These are phyloP conservation scores for Sphecodes monilicornis DNA, from an alignment of 2,888 invertebrate species.

Conservation along the genomic window DNA sequence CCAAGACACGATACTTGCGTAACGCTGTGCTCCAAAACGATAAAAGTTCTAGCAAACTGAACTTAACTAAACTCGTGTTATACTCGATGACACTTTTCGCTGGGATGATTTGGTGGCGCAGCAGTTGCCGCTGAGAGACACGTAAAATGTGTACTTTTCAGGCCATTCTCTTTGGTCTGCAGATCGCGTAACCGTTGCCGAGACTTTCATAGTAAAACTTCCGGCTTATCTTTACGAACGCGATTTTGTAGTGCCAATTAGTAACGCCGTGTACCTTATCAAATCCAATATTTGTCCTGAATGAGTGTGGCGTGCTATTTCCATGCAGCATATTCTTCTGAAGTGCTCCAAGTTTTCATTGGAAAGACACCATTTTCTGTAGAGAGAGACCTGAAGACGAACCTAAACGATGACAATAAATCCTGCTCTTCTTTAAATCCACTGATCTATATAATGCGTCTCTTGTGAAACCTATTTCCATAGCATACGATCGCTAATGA, in stretches of 20 bases:
- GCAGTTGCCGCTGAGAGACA: constrained; percentile 7
- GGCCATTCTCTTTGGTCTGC: neutral
- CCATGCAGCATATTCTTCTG: neutral
- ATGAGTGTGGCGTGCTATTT: neutral
- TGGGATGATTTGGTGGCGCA: constrained; percentile 29
- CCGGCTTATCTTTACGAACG: neutral
- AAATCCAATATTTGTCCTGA: neutral
- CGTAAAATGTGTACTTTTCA: constrained; percentile 11
- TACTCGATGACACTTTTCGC: constrained; percentile 31
- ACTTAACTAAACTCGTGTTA: constrained; percentile 48
- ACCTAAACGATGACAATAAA: neutral
- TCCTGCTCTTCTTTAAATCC: too few species aligned
- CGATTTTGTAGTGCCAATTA: neutral
- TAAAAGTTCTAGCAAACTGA: constrained; percentile 43
- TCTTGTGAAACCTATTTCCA: too few species aligned
- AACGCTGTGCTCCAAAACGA: constrained; percentile 12
- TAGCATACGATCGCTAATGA: too few species aligned
- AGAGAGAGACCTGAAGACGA: neutral
- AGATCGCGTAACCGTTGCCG: neutral
- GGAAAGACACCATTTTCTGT: neutral
- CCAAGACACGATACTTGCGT: constrained; percentile 42
- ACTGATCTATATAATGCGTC: too few species aligned
- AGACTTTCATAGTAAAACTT: neutral
- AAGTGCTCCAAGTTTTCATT: neutral
- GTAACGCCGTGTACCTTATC: neutral